phyloP scores from a whole-genome alignment of 2,113 vertebrate species.

The Mobula birostris region DNA sequence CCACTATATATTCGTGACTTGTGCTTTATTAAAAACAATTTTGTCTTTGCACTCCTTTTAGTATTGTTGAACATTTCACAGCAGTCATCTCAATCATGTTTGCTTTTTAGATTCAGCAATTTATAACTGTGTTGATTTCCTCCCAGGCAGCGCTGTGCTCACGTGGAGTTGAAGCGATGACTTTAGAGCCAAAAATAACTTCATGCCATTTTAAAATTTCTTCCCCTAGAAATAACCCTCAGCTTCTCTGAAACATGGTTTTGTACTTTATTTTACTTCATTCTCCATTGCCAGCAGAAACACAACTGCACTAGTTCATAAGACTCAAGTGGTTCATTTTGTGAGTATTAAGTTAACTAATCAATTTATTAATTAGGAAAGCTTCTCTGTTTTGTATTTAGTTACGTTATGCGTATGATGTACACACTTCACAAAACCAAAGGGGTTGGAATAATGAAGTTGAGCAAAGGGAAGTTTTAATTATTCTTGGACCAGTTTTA shows the following conservation, averaged over 20 bases:
- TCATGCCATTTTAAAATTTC: conserved; percentile 24
- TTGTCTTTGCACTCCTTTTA: not conserved
- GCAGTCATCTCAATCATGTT: conserved; percentile 28
- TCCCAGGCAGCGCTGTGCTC: not conserved
- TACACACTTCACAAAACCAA: not conserved
- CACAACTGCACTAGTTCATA: not conserved
- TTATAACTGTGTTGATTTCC: conserved; percentile 11
- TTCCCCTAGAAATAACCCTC: conserved; percentile 21
- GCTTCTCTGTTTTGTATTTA: not conserved
- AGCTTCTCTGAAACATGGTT: conserved; percentile 2
- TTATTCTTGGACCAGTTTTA: not conserved
- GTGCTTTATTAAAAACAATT: conserved; percentile 20
- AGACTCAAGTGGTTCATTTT: not conserved
- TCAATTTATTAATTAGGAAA: conserved; percentile 13
- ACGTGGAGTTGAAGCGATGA: conserved; percentile 8
- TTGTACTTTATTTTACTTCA: conserved; percentile 15
- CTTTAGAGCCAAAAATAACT: conserved; percentile 24
- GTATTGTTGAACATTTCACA: conserved; percentile 2
- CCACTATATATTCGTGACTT: not conserved
- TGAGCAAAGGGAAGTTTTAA: conserved; percentile 5
- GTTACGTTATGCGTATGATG: no score
- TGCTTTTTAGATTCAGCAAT: conserved; percentile 13
- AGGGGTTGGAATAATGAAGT: not conserved
- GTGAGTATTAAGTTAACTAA: conserved; percentile 6
- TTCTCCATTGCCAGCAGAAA: conserved; percentile 20